Conservation (phyloP, 2,797 vertebrate species). For the Semotilus atromaculatus region DNA sequence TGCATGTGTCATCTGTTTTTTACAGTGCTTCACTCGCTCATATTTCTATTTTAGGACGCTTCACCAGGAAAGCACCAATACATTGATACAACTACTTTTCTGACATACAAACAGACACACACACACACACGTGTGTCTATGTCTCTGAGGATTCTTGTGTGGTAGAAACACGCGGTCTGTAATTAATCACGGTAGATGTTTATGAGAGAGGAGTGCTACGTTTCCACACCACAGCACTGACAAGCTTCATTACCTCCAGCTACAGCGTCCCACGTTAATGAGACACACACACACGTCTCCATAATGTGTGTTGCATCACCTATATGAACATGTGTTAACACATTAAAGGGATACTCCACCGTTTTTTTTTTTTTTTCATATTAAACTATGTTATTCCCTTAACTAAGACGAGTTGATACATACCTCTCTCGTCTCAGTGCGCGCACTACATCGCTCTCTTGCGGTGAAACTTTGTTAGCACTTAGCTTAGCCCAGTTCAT, state of each 20-base stretch:
- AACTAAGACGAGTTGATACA: too few species aligned
- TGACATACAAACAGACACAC: too few species aligned
- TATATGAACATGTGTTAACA: constrained; percentile 1
- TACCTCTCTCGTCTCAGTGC: too few species aligned
- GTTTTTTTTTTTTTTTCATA: too few species aligned
- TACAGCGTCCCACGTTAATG: constrained; percentile 53
- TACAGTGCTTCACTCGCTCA: not conserved
- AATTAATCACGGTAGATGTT: constrained; percentile 63
- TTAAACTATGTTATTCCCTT: too few species aligned
- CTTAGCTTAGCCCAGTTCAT: too few species aligned
- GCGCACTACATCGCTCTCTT: too few species aligned
- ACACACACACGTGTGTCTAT: too few species aligned
- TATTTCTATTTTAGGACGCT: not conserved
- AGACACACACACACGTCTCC: not conserved
- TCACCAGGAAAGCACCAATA: not conserved
- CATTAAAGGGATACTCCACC: too few species aligned
- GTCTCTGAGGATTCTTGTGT: constrained; percentile 51
- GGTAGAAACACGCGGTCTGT: constrained; percentile 12
- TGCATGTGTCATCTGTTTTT: not conserved
- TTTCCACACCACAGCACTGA: constrained; percentile 54
- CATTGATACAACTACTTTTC: too few species aligned
- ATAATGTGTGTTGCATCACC: not conserved
- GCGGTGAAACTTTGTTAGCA: too few species aligned
- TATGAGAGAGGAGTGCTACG: constrained; percentile 58
- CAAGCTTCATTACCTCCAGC: constrained; percentile 60